These are phyloP conservation scores for Halcyon badia DNA, from an alignment of 2,797 vertebrate species.

Conservation along the genomic window DNA sequence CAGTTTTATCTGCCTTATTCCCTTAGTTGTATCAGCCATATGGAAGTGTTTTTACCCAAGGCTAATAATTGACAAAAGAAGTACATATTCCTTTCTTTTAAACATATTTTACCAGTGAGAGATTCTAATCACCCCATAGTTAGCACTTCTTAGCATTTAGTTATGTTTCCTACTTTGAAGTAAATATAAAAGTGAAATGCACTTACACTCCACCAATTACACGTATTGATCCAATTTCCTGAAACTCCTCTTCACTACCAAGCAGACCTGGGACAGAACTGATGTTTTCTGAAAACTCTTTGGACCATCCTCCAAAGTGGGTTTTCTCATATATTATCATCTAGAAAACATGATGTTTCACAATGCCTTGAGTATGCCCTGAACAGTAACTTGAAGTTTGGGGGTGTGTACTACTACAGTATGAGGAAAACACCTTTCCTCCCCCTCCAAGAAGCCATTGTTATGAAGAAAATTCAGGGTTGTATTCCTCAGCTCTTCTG, in stretches of 20 bases:
- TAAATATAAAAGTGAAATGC: background rate
- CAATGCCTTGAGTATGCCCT: background rate
- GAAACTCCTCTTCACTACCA: constrained; percentile 46
- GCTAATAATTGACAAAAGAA: background rate
- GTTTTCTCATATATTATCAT: constrained; percentile 85
- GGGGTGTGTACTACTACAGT: background rate
- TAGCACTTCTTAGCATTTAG: background rate
- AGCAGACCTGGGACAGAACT: constrained; percentile 74
- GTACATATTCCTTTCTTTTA: background rate
- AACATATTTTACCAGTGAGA: background rate
- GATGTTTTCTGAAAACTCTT: constrained; percentile 82
- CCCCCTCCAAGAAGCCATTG: background rate
- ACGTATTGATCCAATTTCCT: constrained; percentile 81
- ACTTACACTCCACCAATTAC: constrained; percentile 89
- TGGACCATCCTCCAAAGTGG: constrained; percentile 81
- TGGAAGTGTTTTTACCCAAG: background rate
- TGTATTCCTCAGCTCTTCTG: background rate
- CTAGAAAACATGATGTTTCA: constrained; percentile 73
- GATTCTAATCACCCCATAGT: background rate
- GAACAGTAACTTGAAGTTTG: background rate
- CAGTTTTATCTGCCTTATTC: background rate
- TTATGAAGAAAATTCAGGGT: background rate
- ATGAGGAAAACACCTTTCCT: background rate
- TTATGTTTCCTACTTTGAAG: background rate
- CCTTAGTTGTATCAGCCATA: background rate